Evolutionary conservation across 2,113 vertebrate species (phyloP).

Genomic region (Seriola rivoliana): DNA sequence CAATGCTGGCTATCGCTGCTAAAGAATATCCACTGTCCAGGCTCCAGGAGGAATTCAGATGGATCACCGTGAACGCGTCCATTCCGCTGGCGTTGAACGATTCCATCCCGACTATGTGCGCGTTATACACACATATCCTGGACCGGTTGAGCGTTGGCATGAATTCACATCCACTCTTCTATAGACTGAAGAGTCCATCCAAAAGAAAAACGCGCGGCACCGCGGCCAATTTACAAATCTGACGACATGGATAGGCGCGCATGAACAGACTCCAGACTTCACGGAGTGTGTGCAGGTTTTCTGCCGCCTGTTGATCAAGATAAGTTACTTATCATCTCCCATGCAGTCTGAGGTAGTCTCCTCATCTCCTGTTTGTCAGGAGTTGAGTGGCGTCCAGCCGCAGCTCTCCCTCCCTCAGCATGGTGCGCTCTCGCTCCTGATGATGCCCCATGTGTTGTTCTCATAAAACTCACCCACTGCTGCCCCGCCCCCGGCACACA

Average conservation of each 20-base stretch:
- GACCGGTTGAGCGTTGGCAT: conserved; percentile 4
- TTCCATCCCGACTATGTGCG: conserved; percentile 78
- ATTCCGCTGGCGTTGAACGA: conserved; percentile 80
- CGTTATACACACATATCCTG: conserved; percentile 14
- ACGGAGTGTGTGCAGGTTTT: neutral
- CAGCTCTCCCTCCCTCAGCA: conserved; percentile 55
- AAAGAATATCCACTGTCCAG: conserved; percentile 87
- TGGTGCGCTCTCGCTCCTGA: conserved; percentile 56
- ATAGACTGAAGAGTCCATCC: conserved; percentile 51
- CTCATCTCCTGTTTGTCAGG: conserved; percentile 28
- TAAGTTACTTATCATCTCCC: neutral
- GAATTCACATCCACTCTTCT: conserved; percentile 29
- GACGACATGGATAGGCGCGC: conserved; percentile 48
- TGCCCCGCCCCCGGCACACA: conserved; percentile 65
- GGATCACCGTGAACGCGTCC: conserved; percentile 81
- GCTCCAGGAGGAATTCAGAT: conserved; percentile 80
- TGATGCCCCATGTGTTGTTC: conserved; percentile 72
- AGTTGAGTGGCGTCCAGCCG: conserved; percentile 52
- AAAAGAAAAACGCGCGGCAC: conserved; percentile 14
- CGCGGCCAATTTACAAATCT: conserved; percentile 18
- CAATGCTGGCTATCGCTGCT: conserved; percentile 86
- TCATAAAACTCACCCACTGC: conserved; percentile 61
- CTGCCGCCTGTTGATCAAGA: neutral
- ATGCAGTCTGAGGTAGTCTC: neutral
- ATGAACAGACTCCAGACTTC: neutral